phyloP scores from a whole-genome alignment of 2,797 vertebrate species.

The Psittacula derbiana region DNA sequence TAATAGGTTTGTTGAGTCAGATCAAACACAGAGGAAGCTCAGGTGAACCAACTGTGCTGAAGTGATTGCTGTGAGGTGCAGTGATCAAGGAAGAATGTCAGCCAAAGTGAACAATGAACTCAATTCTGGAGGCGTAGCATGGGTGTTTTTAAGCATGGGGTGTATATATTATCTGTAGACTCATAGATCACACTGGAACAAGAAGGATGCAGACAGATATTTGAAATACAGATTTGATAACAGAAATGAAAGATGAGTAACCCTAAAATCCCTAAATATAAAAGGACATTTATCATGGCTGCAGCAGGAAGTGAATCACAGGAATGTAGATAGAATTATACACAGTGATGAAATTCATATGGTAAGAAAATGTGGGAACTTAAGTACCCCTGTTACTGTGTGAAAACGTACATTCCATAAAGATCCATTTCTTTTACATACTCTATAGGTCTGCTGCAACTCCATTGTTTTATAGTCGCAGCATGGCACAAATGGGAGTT shows the following conservation, averaged over 20 bases:
- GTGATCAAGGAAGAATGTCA: background rate
- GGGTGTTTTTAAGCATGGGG: background rate
- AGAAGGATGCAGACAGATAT: background rate
- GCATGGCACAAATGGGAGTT: background rate
- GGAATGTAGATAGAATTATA: slow-evolving; percentile 24
- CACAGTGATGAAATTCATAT: background rate
- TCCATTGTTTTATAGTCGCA: background rate
- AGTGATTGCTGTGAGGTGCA: background rate
- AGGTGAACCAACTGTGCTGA: background rate
- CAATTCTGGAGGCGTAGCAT: background rate
- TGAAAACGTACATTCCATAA: background rate
- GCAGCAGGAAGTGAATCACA: slow-evolving; percentile 39
- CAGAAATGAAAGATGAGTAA: slow-evolving; percentile 67
- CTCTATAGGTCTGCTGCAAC: background rate
- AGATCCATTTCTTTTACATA: background rate
- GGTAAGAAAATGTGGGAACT: background rate
- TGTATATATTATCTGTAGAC: background rate
- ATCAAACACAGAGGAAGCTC: background rate
- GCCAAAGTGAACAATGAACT: background rate
- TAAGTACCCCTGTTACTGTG: background rate
- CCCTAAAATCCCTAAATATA: slow-evolving; percentile 52
- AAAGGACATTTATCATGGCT: slow-evolving; percentile 41
- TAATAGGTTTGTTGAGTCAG: background rate
- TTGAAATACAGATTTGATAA: slow-evolving; percentile 65
- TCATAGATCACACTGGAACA: background rate